phyloP scores from a whole-genome alignment of 2,113 vertebrate genomes.

The Anoura caudifer region DNA sequence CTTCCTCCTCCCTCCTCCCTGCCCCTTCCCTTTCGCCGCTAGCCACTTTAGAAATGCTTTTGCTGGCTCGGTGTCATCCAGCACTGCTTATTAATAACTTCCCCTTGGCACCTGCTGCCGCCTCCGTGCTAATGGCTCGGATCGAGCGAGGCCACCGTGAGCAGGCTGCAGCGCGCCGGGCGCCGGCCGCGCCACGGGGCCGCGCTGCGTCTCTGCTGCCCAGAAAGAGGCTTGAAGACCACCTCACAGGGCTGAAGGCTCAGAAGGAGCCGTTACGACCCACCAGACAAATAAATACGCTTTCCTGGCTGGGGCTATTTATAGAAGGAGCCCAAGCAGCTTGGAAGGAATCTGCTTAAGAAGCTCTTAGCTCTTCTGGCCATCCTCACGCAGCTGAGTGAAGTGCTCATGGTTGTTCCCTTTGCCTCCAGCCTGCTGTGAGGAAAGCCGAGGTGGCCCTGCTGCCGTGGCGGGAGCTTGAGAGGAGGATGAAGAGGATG shows the following conservation, averaged over 20 bases:
- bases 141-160: background rate
- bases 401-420: background rate
- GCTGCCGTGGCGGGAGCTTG: accelerated
- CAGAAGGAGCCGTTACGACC: background rate
- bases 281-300: conserved; percentile 49
- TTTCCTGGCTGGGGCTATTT: conserved; percentile 51
- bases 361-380: conserved; percentile 51
- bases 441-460: background rate
- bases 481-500: background rate
- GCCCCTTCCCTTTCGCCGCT: background rate
- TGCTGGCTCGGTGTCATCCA: background rate
- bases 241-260: conserved; percentile 12
- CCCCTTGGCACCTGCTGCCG: background rate
- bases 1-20: background rate
- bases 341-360: conserved; percentile 36
- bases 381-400: background rate
- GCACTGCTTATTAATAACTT: conserved; percentile 50
- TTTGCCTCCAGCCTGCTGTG: background rate
- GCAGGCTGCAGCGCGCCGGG: background rate
- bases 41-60: conserved; percentile 27
- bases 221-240: conserved; percentile 9
- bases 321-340: conserved; percentile 51
- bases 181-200: background rate
- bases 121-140: conserved; percentile 1
- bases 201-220: background rate